Evolutionary conservation across 1,140 invertebrate species (phyloP).

Genomic region (Latrodectus geometricus): DNA sequence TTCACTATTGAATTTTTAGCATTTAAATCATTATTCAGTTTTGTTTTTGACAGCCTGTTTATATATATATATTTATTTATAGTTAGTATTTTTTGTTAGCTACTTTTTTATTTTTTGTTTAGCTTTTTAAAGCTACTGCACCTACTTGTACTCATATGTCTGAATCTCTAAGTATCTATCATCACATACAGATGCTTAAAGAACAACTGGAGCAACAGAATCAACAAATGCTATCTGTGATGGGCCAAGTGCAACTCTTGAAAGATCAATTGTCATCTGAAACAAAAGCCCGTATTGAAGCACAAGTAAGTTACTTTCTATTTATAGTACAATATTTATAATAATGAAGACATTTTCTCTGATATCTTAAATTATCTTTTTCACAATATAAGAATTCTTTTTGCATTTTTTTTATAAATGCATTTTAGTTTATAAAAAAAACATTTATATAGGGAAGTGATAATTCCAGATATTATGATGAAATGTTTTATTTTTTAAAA

Average conservation of each 20-base stretch:
- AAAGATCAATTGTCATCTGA: slow-evolving; percentile 94
- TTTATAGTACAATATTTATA: background rate
- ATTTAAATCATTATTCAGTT: no score
- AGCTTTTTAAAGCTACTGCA: background rate
- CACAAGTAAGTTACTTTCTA: slow-evolving; percentile 77
- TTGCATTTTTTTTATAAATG: no score
- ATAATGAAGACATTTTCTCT: background rate
- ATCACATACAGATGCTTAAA: slow-evolving; percentile 85
- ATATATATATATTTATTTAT: no score
- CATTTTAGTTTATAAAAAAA: background rate
- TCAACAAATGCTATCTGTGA: slow-evolving; percentile 91
- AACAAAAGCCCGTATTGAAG: slow-evolving; percentile 91
- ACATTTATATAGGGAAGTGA: background rate
- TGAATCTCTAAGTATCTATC: slow-evolving; percentile 71
- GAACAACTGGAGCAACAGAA: slow-evolving; percentile 93
- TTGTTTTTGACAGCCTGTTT: no score
- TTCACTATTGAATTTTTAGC: no score
- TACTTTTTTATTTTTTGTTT: background rate
- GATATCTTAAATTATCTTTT: background rate
- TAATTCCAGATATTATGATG: no score
- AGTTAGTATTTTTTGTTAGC: background rate
- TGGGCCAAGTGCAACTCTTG: slow-evolving; percentile 90
- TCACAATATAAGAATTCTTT: no score
- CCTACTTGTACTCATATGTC: background rate
- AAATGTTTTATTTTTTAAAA: no score